Evolutionary conservation across 1,140 invertebrate species (phyloP).

Genomic region (Lasioglossum baleicum): DNA sequence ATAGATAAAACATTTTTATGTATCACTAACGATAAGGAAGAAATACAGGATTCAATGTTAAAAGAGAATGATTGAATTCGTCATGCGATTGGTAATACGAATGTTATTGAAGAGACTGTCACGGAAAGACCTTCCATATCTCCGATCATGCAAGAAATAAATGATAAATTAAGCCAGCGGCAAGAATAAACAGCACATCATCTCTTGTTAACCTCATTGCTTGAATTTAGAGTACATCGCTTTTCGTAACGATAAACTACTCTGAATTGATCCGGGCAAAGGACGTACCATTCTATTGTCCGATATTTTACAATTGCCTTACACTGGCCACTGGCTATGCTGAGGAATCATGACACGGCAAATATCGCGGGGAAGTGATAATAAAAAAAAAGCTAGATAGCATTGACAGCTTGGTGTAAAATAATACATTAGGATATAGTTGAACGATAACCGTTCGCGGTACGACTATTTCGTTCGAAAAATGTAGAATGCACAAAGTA

Average conservation of each 20-base stretch:
- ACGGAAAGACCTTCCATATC: not conserved
- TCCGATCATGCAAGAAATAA: not conserved
- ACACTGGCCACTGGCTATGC: not conserved
- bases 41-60: not conserved
- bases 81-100: not conserved
- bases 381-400: not conserved
- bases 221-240: constrained; percentile 21
- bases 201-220: constrained; percentile 33
- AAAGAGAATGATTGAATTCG: not conserved
- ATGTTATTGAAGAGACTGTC: not conserved
- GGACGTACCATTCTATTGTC: constrained; percentile 5
- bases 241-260: constrained; percentile 30
- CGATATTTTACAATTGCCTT: constrained; percentile 28
- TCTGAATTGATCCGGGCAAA: constrained; percentile 22
- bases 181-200: constrained; percentile 25
- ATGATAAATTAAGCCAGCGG: not conserved
- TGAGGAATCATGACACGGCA: constrained; percentile 19
- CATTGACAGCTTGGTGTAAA: not conserved
- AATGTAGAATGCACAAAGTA: not conserved
- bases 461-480: not conserved
- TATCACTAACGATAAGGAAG: too few species aligned
- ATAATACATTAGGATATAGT: not conserved
- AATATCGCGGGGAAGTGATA: constrained; percentile 2
- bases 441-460: not conserved
- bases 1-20: too few species aligned